Conservation (phyloP, 2,113 vertebrate genomes). For the Podarcis muralis region DNA sequence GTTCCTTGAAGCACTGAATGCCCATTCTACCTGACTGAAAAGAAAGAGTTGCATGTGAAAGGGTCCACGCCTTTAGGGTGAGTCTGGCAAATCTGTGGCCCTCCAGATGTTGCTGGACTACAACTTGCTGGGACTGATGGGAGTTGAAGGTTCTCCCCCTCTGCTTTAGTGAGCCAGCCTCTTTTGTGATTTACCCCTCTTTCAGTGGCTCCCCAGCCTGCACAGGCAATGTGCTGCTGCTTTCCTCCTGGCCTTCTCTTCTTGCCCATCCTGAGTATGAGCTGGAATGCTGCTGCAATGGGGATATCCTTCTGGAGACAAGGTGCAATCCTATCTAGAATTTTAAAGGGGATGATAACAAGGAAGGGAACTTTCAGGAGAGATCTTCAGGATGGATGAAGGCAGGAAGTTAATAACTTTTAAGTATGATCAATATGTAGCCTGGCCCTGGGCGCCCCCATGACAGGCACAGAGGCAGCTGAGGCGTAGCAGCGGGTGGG, state of each 20-base stretch:
- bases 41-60: neutral
- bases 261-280: too few species aligned
- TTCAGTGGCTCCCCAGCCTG: neutral
- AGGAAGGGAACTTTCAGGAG: neutral
- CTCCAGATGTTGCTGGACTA: too few species aligned
- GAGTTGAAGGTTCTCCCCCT: neutral
- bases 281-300: neutral
- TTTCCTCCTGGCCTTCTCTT: neutral
- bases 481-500: too few species aligned
- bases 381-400: too few species aligned
- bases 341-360: neutral
- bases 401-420: neutral
- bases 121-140: too few species aligned
- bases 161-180: neutral
- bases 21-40: neutral
- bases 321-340: neutral
- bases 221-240: neutral
- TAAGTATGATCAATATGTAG: neutral
- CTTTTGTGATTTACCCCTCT: neutral
- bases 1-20: too few species aligned
- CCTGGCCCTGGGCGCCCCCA: too few species aligned
- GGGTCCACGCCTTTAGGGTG: neutral
- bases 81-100: too few species aligned
- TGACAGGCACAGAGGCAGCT: too few species aligned
- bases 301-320: neutral